These are phyloP conservation scores for Tachyglossus aculeatus DNA, from an alignment of 2,797 vertebrate genomes.

Conservation along the genomic window DNA sequence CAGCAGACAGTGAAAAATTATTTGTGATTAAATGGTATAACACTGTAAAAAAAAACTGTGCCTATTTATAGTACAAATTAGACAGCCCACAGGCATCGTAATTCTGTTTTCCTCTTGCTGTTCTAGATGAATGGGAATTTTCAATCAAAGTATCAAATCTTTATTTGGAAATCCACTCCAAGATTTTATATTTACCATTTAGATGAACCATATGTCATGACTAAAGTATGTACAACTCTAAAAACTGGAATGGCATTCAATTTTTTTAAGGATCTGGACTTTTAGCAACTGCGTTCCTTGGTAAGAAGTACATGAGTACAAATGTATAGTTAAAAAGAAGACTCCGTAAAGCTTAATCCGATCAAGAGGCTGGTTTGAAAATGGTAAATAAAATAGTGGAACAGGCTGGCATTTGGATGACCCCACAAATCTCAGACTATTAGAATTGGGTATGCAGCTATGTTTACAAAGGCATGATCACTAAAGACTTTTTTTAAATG, in stretches of 20 bases:
- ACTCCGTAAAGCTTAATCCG: background rate
- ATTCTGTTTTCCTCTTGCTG: background rate
- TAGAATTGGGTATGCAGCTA: background rate
- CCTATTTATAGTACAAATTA: constrained; percentile 39
- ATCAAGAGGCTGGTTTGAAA: background rate
- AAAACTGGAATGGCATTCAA: constrained; percentile 51
- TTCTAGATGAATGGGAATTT: constrained; percentile 38
- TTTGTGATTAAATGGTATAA: background rate
- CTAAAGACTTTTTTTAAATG: background rate
- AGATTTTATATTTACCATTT: constrained; percentile 70
- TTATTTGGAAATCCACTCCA: constrained; percentile 67
- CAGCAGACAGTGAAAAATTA: background rate
- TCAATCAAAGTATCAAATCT: constrained; percentile 51
- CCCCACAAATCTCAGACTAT: background rate
- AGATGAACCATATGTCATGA: constrained; percentile 60
- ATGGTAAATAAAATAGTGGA: constrained; percentile 7
- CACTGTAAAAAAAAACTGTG: constrained; percentile 24
- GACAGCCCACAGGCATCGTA: constrained; percentile 25
- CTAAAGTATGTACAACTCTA: constrained; percentile 63
- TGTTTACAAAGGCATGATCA: constrained; percentile 14
- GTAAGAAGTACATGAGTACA: background rate
- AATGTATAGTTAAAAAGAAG: background rate
- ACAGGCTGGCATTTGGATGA: constrained; percentile 5
- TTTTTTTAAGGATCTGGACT: constrained; percentile 38
- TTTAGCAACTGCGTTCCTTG: background rate